A percentile compares a stretch with the other conserved stretches of the same genome.
These are phyloP conservation scores for Phyllotreta cruciferae DNA, from an alignment of 2,888 invertebrate genomes.

Conservation along the genomic window DNA sequence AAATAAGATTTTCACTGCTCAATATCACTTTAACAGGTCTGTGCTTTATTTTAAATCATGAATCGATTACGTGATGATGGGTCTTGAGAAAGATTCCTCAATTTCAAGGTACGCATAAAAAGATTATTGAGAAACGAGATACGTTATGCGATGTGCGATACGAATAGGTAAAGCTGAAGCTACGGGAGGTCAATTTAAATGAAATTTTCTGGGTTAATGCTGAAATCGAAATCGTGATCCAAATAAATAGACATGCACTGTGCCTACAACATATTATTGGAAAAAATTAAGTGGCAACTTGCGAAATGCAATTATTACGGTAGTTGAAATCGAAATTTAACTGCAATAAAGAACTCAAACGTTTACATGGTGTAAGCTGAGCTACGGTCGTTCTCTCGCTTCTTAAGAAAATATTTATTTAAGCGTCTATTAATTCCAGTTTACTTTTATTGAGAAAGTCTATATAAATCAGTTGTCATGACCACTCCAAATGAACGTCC, in stretches of 20 bases:
- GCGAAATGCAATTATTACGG: not conserved
- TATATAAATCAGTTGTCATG: conserved; percentile 2
- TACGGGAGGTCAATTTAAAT: conserved; percentile 21
- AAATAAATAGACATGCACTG: conserved; percentile 9
- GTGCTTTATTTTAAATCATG: conserved; percentile 3
- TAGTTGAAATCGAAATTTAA: no score
- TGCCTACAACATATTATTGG: not conserved
- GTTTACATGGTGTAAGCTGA: no score
- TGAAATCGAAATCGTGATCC: conserved; percentile 19
- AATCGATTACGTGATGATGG: conserved; percentile 25
- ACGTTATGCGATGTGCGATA: conserved; percentile 5
- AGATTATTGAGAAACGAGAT: conserved; percentile 21
- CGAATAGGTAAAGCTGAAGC: conserved; percentile 1
- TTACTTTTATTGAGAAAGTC: no score
- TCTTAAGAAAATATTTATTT: no score
- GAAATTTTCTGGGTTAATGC: conserved; percentile 21
- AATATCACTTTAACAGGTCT: not conserved
- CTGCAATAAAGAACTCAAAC: no score
- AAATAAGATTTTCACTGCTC: no score
- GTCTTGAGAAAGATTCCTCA: conserved; percentile 25
- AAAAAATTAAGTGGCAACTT: conserved; percentile 9
- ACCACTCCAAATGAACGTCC: not conserved
- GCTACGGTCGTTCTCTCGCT: no score
- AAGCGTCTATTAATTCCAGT: no score
- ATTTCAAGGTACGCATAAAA: conserved; percentile 27